These are phyloP conservation scores for Triops longicaudatus DNA, from an alignment of 1,140 invertebrate genomes.

Conservation along the genomic window DNA sequence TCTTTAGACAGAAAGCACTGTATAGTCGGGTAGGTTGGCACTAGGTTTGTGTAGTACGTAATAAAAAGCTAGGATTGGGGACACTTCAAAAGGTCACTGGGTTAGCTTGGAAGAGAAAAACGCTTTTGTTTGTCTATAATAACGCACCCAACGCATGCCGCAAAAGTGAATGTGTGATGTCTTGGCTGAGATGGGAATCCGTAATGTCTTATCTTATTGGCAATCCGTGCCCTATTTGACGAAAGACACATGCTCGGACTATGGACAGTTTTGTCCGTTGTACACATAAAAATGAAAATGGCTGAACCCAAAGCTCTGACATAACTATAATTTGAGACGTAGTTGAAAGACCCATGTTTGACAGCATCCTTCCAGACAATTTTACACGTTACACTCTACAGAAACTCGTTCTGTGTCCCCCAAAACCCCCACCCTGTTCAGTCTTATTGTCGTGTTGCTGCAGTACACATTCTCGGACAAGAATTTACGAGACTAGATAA, in stretches of 20 bases:
- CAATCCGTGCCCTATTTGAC: background rate
- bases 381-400: constrained; percentile 8
- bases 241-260: background rate
- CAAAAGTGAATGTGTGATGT: too few species aligned
- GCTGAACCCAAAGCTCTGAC: background rate
- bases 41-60: background rate
- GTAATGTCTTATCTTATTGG: too few species aligned
- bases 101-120: background rate
- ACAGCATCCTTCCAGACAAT: background rate
- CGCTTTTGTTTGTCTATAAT: constrained; percentile 15
- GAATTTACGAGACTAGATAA: too few species aligned
- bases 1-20: background rate
- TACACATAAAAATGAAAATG: background rate
- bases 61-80: background rate
- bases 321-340: background rate
- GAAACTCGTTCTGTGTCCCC: background rate
- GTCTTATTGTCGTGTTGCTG: background rate
- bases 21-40: background rate
- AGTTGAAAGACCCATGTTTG: background rate
- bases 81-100: background rate
- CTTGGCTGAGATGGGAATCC: too few species aligned
- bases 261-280: background rate
- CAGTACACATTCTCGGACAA: background rate
- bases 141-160: background rate
- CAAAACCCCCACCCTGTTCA: background rate